Percentiles rank a stretch among this genome's conserved stretches.
Conservation (phyloP, 2,888 invertebrate species). For the Acleris laterana region DNA sequence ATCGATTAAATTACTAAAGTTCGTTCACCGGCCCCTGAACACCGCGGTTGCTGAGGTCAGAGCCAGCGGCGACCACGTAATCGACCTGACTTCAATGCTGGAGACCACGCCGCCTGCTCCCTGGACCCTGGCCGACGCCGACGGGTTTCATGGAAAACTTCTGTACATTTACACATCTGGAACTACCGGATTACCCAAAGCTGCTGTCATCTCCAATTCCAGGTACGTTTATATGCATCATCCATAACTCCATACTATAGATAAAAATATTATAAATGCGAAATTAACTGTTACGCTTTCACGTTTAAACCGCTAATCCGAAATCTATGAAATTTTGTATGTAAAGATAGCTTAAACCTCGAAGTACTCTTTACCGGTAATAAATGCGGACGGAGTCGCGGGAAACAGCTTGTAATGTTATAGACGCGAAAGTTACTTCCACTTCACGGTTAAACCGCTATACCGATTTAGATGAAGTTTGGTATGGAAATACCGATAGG, state of each 20-base stretch:
- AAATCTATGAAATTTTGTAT: too few species aligned
- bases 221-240: conserved; percentile 86
- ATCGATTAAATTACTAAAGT: conserved; percentile 87
- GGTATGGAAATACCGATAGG: too few species aligned
- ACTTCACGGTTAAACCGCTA: too few species aligned
- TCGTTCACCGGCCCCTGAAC: conserved; percentile 65
- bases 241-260: background rate
- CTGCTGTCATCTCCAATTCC: conserved; percentile 97
- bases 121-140: conserved; percentile 84
- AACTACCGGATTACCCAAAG: conserved; percentile 98
- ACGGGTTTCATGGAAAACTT: conserved; percentile 90
- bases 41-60: conserved; percentile 45
- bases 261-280: too few species aligned
- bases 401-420: too few species aligned
- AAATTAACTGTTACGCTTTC: too few species aligned
- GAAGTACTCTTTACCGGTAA: too few species aligned
- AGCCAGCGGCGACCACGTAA: conserved; percentile 68
- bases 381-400: too few species aligned
- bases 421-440: too few species aligned
- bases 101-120: conserved; percentile 82
- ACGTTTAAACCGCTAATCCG: too few species aligned
- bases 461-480: too few species aligned
- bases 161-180: conserved; percentile 99
- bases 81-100: conserved; percentile 85
- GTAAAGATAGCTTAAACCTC: too few species aligned